These are phyloP conservation scores for Corydoras maculifer DNA, from an alignment of 2,113 vertebrate species.

Conservation along the genomic window DNA sequence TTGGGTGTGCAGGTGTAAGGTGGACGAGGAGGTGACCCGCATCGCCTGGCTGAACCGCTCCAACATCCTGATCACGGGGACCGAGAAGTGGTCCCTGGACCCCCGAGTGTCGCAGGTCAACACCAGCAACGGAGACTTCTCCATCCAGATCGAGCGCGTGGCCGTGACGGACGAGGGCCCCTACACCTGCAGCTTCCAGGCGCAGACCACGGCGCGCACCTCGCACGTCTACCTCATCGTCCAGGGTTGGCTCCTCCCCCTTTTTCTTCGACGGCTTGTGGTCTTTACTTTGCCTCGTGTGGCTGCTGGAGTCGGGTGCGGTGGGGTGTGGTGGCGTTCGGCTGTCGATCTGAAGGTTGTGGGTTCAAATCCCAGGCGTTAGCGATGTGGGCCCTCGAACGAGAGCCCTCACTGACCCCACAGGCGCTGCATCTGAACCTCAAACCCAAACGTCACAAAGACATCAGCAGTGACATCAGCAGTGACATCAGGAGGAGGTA, in stretches of 20 bases:
- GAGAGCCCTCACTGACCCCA: too few species aligned
- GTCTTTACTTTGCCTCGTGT: too few species aligned
- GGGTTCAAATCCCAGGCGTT: too few species aligned
- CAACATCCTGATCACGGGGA: slow-evolving; percentile 84
- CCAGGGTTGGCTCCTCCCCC: slow-evolving; percentile 66
- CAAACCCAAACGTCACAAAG: too few species aligned
- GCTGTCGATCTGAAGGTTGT: too few species aligned
- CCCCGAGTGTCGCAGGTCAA: slow-evolving; percentile 74
- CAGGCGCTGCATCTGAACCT: too few species aligned
- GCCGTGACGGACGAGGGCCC: slow-evolving; percentile 79
- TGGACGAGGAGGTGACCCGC: slow-evolving; percentile 80
- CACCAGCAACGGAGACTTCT: slow-evolving; percentile 80
- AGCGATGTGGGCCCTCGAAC: too few species aligned
- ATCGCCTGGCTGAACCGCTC: slow-evolving; percentile 90
- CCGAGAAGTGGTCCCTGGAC: slow-evolving; percentile 86
- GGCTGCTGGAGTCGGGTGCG: too few species aligned
- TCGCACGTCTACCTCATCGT: slow-evolving; percentile 86
- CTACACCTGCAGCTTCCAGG: slow-evolving; percentile 88
- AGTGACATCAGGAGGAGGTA: too few species aligned
- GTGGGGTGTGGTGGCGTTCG: too few species aligned
- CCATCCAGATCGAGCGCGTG: slow-evolving; percentile 78
- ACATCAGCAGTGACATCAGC: too few species aligned
- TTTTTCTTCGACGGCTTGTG: slow-evolving; percentile 44
- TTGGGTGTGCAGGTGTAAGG: slow-evolving; percentile 71
- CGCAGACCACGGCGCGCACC: slow-evolving; percentile 77